phyloP scores from a whole-genome alignment of 2,888 invertebrate species.

The Hoplodrina ambigua region DNA sequence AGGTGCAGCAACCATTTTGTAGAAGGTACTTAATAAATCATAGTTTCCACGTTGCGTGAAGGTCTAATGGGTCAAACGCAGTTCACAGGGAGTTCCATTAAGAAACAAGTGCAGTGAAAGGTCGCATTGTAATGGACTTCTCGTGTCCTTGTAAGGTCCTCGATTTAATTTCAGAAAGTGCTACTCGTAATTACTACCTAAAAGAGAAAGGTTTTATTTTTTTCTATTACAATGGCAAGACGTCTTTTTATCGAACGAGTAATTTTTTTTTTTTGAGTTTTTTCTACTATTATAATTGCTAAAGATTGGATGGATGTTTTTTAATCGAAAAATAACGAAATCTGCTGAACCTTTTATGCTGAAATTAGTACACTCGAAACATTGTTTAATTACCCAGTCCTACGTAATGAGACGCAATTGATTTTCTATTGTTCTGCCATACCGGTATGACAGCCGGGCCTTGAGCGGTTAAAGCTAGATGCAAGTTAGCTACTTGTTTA shows the following conservation, averaged over 20 bases:
- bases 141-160: slow-evolving; percentile 69
- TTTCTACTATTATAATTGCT: too few relatives aligned
- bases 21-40: slow-evolving; percentile 31
- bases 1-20: too few relatives aligned
- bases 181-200: slow-evolving; percentile 41
- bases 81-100: slow-evolving; percentile 66
- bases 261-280: not conserved
- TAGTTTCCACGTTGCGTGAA: slow-evolving; percentile 9
- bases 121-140: slow-evolving; percentile 77
- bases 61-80: not conserved
- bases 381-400: too few relatives aligned
- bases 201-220: slow-evolving; percentile 23
- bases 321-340: too few relatives aligned
- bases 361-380: too few relatives aligned
- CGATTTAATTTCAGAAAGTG: slow-evolving; percentile 59
- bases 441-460: too few relatives aligned
- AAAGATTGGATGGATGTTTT: too few relatives aligned
- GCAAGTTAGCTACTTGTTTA: too few relatives aligned
- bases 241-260: not conserved
- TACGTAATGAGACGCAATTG: too few relatives aligned
- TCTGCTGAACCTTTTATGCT: too few relatives aligned
- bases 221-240: slow-evolving; percentile 2
- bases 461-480: too few relatives aligned
- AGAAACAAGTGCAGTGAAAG: slow-evolving; percentile 73
- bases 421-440: too few relatives aligned